Conservation (phyloP, 2,113 vertebrate species). For the Psittacara wagleri region DNA sequence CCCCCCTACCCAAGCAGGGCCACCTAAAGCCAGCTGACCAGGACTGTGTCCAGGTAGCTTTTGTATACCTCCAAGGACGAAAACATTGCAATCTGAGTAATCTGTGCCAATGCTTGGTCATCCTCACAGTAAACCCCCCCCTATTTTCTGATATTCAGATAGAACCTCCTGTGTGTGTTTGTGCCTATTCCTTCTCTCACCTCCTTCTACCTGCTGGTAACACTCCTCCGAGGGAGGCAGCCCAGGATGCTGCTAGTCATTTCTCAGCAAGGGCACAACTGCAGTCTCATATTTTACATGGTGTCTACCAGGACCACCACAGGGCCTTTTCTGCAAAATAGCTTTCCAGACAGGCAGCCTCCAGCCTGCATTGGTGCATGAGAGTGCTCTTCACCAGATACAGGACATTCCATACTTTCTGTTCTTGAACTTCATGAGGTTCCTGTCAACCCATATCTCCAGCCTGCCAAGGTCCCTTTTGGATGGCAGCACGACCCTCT, state of each 20-base stretch:
- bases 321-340: neutral
- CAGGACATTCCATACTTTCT: neutral
- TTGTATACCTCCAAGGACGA: neutral
- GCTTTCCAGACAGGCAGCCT: neutral
- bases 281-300: neutral
- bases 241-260: neutral
- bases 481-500: neutral
- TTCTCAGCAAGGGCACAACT: accelerated
- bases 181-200: neutral
- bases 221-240: neutral
- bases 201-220: neutral
- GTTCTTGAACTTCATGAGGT: neutral
- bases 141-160: neutral
- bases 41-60: neutral
- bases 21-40: neutral
- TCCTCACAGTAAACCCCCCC: neutral
- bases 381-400: accelerated
- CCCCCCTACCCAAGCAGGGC: neutral
- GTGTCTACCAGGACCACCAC: neutral
- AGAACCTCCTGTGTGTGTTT: neutral
- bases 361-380: neutral
- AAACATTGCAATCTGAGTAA: neutral
- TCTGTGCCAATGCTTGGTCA: neutral
- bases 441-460: neutral
- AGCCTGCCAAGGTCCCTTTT: neutral